Evolutionary conservation across 2,888 invertebrate genomes (phyloP), one percentile per base, ranked within the genome.

Genomic region (Himalopsyche japonica): DNA sequence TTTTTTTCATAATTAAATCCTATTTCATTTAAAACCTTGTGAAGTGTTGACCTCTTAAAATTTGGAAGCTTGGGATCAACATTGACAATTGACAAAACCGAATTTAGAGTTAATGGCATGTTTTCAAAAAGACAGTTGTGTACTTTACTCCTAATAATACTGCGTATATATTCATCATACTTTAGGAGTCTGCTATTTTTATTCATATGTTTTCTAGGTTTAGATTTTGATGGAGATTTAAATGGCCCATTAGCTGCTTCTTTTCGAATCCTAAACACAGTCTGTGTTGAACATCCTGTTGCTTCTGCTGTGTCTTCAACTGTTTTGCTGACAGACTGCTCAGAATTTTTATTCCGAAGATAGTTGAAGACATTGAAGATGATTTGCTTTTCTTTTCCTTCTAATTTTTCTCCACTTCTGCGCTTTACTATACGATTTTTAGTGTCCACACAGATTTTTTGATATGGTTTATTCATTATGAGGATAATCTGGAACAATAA

Each of bases 21-120:
- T 70, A 81, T 81, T 81, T 81, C 81, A 64, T 81, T 81, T 37
- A 81, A 64, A 30, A 81, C 81, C 34, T 81, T 81, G 57, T 81
- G 81, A 18, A 81, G 37, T 34, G 81, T 81, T 32, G 81, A 81
- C 20, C 81, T 27, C 34, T 81, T 81, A 32, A 81, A 81, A 32
- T 81, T 81, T 32, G 81, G 81, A 34, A 81, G 64, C 7, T 81
- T n/a, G 1, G 81, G 20, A 64, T 81, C 81, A n/a, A 57, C 0
- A 34, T 81, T 81, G n/a, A 81, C 70, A 12, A 81, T 70, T 20
- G 81, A 32, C 81, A 81, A 30, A 37, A 81, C 34, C 8, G 81
- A 81, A 81, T 81, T 81, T 4, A 81, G 34, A 37, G 81, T 81
- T 32, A 81, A 64, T 32, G 81, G 70, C 8, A 81, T n/a, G 34